Evolutionary conservation across 2,888 invertebrate species (phyloP).

Genomic region (Linyphia triangularis): DNA sequence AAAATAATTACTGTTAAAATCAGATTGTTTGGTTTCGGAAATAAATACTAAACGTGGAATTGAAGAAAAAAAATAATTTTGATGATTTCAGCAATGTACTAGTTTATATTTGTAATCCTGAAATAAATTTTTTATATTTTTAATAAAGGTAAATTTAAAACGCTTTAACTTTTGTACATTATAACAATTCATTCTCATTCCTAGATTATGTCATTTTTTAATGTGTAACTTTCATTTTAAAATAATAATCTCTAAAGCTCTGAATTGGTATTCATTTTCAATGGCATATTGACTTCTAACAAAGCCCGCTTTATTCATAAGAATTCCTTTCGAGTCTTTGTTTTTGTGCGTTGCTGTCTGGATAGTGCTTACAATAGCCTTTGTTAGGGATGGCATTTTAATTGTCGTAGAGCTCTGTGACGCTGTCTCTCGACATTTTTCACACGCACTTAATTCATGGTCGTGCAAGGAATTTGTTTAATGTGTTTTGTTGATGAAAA

Average conservation of each 20-base stretch:
- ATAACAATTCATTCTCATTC: too few species aligned
- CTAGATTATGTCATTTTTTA: too few species aligned
- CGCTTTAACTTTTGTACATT: too few species aligned
- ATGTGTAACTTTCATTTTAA: too few species aligned
- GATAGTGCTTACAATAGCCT: constrained; percentile 28
- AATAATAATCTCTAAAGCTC: background rate
- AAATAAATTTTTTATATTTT: too few species aligned
- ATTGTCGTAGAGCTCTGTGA: constrained; percentile 33
- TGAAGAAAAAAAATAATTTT: too few species aligned
- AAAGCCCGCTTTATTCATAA: constrained; percentile 32
- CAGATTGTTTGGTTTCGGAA: too few species aligned
- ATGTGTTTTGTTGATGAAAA: constrained; percentile 45
- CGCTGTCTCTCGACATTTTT: constrained; percentile 33
- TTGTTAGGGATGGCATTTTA: constrained; percentile 52
- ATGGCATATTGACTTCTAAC: constrained; percentile 25
- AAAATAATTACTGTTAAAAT: too few species aligned
- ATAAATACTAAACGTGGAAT: too few species aligned
- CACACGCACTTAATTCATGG: constrained; percentile 47
- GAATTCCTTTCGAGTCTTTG: constrained; percentile 22
- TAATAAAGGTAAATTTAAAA: too few species aligned
- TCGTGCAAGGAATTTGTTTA: constrained; percentile 40
- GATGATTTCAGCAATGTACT: too few species aligned
- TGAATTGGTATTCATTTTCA: constrained; percentile 18
- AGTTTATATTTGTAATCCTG: too few species aligned
- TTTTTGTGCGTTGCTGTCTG: constrained; percentile 15